Evolutionary conservation across 2,113 vertebrate species (phyloP), one percentile per base, ranked within the genome.

Genomic region (Ramphastos sulfuratus): DNA sequence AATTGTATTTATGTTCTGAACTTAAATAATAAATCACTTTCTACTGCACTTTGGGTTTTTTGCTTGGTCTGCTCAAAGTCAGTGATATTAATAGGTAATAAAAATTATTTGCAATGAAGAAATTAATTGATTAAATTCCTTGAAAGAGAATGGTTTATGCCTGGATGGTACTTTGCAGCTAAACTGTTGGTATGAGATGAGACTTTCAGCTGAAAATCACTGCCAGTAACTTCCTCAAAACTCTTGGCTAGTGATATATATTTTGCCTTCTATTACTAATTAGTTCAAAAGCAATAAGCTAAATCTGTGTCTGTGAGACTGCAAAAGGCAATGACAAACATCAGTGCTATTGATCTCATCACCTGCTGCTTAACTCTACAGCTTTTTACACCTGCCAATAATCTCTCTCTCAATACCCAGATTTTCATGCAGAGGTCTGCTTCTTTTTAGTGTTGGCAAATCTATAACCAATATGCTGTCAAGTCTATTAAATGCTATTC

Each of bases 141-240:
- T 88, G 37, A 78, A 92, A 44, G 6, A 8, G 8, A 76, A 86
- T 58, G 5, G 7, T 84, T 89, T 84, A 58, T 64, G 84, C 12
- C n/a, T 65, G 23, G 81, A 86, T 69, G 54, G 3, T 31, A 81
- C 33, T 81, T 64, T 60, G 20, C 33, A 84, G 50, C 24, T 81
- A 59, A 70, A 80, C 24, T 82, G 11, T 59, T 58, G 54, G 42
- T 33, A 84, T 4, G 19, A 13, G 18, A 71, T 60, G 39, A 30
- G 10, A 18, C 55, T 72, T 80, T 92, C 27, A 21, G n/a, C 39
- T 42, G 58, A 94, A 96, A 96, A 92, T 94, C 81, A 60, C 79
- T 90, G 87, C 77, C 74, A 96, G 67, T 90, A 91, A 81, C 80
- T 91, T 91, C 9, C 82, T 97, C 89, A 93, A 89, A 92, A 82